Percentiles rank a stretch among this genome's conserved stretches.
These are phyloP conservation scores for Enhydra lutris DNA, from an alignment of 2,113 vertebrate species.

Conservation along the genomic window DNA sequence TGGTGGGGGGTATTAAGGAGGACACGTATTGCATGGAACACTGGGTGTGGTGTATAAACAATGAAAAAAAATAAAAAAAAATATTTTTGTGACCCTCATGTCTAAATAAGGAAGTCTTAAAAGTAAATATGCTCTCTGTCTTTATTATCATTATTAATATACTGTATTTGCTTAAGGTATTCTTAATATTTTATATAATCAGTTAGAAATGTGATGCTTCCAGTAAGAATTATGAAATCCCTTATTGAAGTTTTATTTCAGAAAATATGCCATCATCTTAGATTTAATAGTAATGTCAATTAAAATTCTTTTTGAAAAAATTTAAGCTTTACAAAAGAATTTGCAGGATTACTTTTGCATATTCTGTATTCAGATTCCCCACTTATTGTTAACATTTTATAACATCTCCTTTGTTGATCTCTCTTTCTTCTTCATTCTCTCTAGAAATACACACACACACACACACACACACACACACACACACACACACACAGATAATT, in stretches of 20 bases:
- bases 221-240: not conserved
- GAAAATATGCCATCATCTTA: not conserved
- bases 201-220: not conserved
- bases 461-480: too few relatives aligned
- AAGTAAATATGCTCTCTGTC: not conserved
- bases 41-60: too few relatives aligned
- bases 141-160: not conserved
- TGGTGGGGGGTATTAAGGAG: too few relatives aligned
- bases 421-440: not conserved
- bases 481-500: not conserved
- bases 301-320: not conserved
- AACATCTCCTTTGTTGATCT: not conserved
- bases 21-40: too few relatives aligned
- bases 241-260: not conserved
- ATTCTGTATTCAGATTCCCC: not conserved
- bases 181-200: not conserved
- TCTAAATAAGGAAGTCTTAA: not conserved
- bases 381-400: not conserved
- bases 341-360: not conserved
- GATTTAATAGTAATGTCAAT: not conserved
- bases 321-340: not conserved
- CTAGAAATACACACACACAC: not conserved
- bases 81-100: not conserved
- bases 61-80: not conserved
- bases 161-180: not conserved